Evolutionary conservation across 1,140 invertebrate species (phyloP).

Genomic region (Muscidifurax raptorellus): DNA sequence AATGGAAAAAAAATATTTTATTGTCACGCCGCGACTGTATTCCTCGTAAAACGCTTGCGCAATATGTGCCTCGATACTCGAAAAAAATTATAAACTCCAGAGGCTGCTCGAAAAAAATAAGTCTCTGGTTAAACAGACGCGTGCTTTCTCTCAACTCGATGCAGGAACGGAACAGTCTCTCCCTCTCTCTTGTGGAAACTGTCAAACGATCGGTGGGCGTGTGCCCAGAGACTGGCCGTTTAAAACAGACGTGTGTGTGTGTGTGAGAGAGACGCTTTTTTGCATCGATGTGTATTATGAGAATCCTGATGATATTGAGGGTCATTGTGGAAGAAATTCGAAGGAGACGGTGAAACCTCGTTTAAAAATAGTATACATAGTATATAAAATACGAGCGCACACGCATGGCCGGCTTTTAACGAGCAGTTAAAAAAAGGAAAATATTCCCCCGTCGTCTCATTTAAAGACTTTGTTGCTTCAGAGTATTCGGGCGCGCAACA

Average conservation of each 20-base stretch:
- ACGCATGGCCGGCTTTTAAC: background rate
- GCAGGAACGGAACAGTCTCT: background rate
- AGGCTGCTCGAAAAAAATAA: background rate
- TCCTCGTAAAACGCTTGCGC: too few species aligned
- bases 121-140: conserved; percentile 15
- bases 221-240: background rate
- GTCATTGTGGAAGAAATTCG: too few species aligned
- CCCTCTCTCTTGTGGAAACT: conserved; percentile 33
- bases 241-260: background rate
- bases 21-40: too few species aligned
- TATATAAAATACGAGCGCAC: background rate
- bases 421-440: conserved; percentile 7
- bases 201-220: conserved; percentile 51
- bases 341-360: background rate
- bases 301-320: too few species aligned
- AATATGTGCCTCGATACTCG: too few species aligned
- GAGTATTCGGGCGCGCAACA: background rate
- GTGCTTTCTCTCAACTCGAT: conserved; percentile 31
- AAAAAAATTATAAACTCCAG: too few species aligned
- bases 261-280: background rate
- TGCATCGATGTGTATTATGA: background rate
- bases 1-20: too few species aligned
- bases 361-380: background rate
- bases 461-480: conserved; percentile 3
- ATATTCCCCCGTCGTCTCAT: background rate